Percentiles rank a stretch among this genome's conserved stretches.
These are phyloP conservation scores for Rhadina sibilatrix DNA, from an alignment of 2,113 vertebrate genomes.

Conservation along the genomic window DNA sequence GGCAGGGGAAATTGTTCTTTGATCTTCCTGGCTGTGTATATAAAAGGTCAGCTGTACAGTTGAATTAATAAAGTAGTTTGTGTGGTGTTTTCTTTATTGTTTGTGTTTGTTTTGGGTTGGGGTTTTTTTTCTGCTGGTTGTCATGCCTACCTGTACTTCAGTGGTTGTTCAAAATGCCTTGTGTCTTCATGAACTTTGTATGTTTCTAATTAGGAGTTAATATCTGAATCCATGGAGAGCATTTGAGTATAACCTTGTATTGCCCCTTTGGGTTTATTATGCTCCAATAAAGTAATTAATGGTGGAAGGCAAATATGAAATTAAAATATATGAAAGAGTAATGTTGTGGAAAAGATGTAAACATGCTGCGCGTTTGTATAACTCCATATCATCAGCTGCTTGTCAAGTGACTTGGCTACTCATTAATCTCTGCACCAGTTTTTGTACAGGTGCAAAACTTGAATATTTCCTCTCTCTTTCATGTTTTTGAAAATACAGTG, in stretches of 20 bases:
- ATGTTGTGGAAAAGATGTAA: background rate
- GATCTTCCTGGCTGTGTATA: background rate
- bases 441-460: background rate
- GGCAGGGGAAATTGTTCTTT: background rate
- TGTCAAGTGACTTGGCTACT: background rate
- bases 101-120: background rate
- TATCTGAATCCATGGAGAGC: background rate
- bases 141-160: background rate
- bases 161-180: background rate
- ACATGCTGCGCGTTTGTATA: rapidly evolving
- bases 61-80: background rate
- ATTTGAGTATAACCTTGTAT: background rate
- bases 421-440: background rate
- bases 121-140: background rate
- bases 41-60: background rate
- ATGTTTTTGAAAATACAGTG: background rate
- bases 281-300: background rate
- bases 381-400: background rate
- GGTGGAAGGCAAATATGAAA: background rate
- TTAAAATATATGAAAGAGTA: background rate
- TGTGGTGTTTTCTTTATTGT: background rate
- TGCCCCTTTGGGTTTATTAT: background rate
- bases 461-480: background rate
- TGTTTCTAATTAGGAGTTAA: background rate
- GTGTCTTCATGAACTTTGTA: background rate